Base-by-base conservation (phyloP, 2,888 invertebrate genomes). In the Drosophila nigricruria region DNA sequence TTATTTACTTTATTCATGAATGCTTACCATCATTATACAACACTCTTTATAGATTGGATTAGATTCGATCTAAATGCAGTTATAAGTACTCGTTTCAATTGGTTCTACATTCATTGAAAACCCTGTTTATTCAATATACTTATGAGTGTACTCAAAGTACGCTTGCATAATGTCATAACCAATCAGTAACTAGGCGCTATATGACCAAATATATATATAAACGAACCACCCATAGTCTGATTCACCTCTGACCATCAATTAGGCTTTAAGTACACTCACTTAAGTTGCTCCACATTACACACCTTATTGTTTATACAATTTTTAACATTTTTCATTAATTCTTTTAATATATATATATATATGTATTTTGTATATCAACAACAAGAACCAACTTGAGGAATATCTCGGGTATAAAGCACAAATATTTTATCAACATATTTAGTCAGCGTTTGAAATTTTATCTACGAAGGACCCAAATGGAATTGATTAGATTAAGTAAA, bases 401-500 rank as follows among this genome's bases (percentile, higher is more conserved):
- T 52, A 68, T 42, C 25, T 62, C 18, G 70, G 64, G 62, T 65
- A 63, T 63, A 61, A 66, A 52, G 49, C 36, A 60, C 47, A 78
- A 77, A 65, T 71, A 78, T 78, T 74, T 71, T 78, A 78, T 77
- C 77, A 77, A 62, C 49, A 23, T 53, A 32, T 63, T 76, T 68
- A 77, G 67, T 70, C 60, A 77, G 23, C 66, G 62, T 56, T 64
- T 45, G 47, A 57, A 72, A 80, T 80, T 85, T 85, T 82, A 82
- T 85, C 82, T 69, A 56, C 53, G 40, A 60, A 56, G 74, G 70
- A 82, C 53, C 61, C 73, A 66, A 62, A 36, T 54, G 34, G 16
- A 58, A 72, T 42, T 63, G 82, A 82, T 82, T 78, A 82, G 85
- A 82, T 82, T 85, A 85, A 77, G 63, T 49, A 47, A 71, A 50